Evolutionary conservation across 2,113 vertebrate species (phyloP).

Genomic region (Anhinga anhinga): DNA sequence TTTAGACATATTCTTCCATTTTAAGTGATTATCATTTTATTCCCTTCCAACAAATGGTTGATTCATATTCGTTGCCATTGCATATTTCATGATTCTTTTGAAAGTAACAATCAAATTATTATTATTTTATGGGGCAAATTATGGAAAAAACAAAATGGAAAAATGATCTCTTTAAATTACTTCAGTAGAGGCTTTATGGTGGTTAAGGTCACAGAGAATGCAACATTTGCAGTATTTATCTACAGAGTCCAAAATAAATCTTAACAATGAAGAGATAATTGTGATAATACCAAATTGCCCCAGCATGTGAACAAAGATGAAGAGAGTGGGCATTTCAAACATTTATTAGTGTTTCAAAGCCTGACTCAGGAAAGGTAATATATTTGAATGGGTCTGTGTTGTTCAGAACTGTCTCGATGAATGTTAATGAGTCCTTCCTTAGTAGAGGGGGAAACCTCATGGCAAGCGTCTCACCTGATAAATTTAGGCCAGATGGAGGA

Average conservation of each 20-base stretch:
- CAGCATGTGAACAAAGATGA: background rate
- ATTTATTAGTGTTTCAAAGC: background rate
- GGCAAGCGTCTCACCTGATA: background rate
- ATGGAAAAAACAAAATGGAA: background rate
- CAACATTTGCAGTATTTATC: background rate
- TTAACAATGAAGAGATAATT: background rate
- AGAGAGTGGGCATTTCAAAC: background rate
- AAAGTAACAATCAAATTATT: background rate
- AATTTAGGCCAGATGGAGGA: background rate
- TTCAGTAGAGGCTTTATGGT: background rate
- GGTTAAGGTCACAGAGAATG: background rate
- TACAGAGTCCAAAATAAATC: background rate
- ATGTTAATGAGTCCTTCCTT: background rate
- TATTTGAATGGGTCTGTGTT: background rate
- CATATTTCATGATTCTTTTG: background rate
- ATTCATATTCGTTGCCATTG: background rate
- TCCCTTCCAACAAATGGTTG: background rate
- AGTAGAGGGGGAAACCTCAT: background rate
- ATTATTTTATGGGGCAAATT: background rate
- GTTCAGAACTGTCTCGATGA: background rate
- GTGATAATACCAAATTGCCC: background rate
- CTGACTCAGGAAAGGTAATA: background rate
- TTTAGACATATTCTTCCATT: constrained; percentile 45
- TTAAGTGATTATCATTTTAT: constrained; percentile 19
- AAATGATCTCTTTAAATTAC: background rate